Conservation (phyloP, 2,113 vertebrate species). For the Natator depressus region DNA sequence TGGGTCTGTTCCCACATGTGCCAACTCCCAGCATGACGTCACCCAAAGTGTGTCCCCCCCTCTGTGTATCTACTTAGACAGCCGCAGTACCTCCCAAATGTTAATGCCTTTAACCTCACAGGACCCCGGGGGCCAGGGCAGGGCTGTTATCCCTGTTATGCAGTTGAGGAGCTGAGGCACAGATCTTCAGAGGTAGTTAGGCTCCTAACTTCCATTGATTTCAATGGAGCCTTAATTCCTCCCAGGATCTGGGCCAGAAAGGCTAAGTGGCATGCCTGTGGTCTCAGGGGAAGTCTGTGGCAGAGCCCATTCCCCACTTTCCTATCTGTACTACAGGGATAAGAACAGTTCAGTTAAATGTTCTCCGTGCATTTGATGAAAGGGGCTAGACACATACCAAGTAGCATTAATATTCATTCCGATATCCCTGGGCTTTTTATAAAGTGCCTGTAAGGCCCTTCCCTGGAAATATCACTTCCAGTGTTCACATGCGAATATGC, state of each 20-base stretch:
- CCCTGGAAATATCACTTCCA: not conserved
- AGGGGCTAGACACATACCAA: not conserved
- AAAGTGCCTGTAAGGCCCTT: not conserved
- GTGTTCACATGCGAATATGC: not conserved
- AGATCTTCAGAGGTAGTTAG: not conserved
- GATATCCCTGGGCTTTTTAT: not conserved
- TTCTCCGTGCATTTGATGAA: not conserved
- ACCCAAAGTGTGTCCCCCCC: no score
- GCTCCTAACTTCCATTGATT: not conserved
- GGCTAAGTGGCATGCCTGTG: not conserved
- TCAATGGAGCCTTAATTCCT: not conserved
- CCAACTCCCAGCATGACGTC: not conserved
- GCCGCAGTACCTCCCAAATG: not conserved
- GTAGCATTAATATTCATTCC: not conserved
- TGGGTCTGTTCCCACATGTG: not conserved
- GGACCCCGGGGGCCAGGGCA: not conserved
- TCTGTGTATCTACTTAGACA: not conserved
- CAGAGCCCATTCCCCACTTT: not conserved
- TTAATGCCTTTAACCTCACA: not conserved
- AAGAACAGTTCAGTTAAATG: not conserved
- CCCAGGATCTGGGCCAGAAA: not conserved
- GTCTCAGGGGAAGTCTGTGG: not conserved
- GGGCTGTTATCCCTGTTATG: not conserved
- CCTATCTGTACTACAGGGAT: not conserved
- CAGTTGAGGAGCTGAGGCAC: not conserved